Evolutionary conservation across 2,113 vertebrate species (phyloP).

Genomic region (Xiphophorus maculatus): DNA sequence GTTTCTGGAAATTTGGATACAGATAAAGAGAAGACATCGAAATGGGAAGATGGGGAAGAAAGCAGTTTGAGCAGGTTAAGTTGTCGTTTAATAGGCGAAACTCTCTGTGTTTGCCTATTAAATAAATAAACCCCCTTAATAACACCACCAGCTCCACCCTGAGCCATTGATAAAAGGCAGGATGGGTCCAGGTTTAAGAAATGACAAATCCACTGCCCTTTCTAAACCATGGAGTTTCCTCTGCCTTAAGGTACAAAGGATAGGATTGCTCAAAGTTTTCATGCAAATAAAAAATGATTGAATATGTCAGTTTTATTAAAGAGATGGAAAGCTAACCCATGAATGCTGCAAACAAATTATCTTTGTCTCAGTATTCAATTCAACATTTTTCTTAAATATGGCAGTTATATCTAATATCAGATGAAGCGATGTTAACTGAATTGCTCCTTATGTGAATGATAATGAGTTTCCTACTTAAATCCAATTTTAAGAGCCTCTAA

Average conservation of each 20-base stretch:
- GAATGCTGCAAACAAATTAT: slow-evolving; percentile 57
- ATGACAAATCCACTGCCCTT: not conserved
- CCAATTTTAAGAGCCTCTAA: slow-evolving; percentile 74
- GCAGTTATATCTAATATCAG: slow-evolving; percentile 68
- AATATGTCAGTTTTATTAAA: slow-evolving; percentile 58
- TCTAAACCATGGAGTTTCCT: slow-evolving; percentile 27
- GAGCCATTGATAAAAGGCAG: too few species aligned
- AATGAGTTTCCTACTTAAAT: slow-evolving; percentile 75
- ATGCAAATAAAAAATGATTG: slow-evolving; percentile 53
- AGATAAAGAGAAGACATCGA: slow-evolving; percentile 17
- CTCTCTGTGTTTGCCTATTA: too few species aligned
- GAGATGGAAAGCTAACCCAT: slow-evolving; percentile 52
- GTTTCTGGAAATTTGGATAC: slow-evolving; percentile 3
- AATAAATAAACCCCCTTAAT: too few species aligned
- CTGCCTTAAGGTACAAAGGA: too few species aligned
- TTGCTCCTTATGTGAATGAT: slow-evolving; percentile 70
- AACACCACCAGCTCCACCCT: too few species aligned
- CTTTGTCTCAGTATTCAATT: slow-evolving; percentile 48
- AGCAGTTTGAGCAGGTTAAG: too few species aligned
- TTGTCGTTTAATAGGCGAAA: too few species aligned
- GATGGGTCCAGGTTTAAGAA: too few species aligned
- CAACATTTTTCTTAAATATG: slow-evolving; percentile 65
- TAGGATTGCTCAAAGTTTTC: slow-evolving; percentile 4
- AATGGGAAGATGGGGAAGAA: not conserved
- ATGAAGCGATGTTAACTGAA: slow-evolving; percentile 70